Conservation (phyloP, 2,113 vertebrate genomes). For the Oplegnathus fasciatus region DNA sequence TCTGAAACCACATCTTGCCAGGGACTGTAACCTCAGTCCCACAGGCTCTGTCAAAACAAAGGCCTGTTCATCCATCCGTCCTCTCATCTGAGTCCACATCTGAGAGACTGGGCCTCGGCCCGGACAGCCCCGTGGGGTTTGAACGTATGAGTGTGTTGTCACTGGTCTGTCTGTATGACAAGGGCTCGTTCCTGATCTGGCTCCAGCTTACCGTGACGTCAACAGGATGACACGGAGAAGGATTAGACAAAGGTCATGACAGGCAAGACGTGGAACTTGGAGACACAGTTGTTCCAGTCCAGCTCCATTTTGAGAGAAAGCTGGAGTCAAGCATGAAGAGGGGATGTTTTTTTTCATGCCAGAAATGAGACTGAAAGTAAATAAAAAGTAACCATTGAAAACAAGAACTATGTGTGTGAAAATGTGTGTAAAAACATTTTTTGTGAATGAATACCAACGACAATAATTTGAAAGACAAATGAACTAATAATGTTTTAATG, state of each 20-base stretch:
- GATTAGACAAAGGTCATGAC: constrained; percentile 51
- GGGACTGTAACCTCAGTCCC: constrained; percentile 61
- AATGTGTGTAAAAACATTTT: too few relatives aligned
- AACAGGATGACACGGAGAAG: neutral
- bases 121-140: constrained; percentile 7
- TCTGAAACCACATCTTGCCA: constrained; percentile 52
- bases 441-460: neutral
- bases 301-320: neutral
- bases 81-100: constrained; percentile 70
- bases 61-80: constrained; percentile 68
- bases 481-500: neutral
- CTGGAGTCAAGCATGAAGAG: constrained; percentile 32
- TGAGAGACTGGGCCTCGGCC: constrained; percentile 48
- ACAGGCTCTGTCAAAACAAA: constrained; percentile 70
- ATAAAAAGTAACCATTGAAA: neutral
- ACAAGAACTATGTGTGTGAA: neutral
- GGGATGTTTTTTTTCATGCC: neutral
- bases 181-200: constrained; percentile 2
- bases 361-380: neutral
- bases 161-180: constrained; percentile 39
- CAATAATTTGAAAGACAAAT: neutral
- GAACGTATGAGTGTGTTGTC: constrained; percentile 34
- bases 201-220: constrained; percentile 25
- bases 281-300: neutral
- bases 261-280: constrained; percentile 12